Conservation (phyloP, 1,140 invertebrate genomes). For the Oryzaephilus surinamensis region DNA sequence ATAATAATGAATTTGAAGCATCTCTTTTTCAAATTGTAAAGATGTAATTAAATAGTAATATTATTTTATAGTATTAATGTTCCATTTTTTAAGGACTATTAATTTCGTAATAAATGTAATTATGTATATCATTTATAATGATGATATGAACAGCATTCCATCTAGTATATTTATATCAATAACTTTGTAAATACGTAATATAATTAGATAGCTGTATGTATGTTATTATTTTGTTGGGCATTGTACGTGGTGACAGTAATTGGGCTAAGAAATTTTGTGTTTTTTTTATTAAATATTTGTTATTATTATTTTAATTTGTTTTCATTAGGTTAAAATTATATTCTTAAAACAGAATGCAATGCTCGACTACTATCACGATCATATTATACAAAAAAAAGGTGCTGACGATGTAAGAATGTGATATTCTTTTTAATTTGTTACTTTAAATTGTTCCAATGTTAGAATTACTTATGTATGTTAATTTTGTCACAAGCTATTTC, state of each 20-base stretch:
- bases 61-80: no score
- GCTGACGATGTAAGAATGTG: slow-evolving; percentile 31
- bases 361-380: slow-evolving; percentile 20
- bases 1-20: no score
- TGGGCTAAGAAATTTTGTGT: slow-evolving; percentile 7
- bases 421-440: slow-evolving; percentile 32
- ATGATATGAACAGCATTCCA: slow-evolving; percentile 15
- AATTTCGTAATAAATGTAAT: no score
- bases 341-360: no score
- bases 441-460: slow-evolving; percentile 30
- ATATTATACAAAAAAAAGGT: slow-evolving; percentile 25
- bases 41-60: no score
- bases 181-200: slow-evolving; percentile 18
- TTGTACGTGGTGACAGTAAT: slow-evolving; percentile 24
- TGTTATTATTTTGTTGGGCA: slow-evolving; percentile 28
- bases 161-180: slow-evolving; percentile 16
- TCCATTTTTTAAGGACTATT: no score
- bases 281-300: no score
- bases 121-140: no score
- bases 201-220: slow-evolving; percentile 24
- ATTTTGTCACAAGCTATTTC: slow-evolving; percentile 29
- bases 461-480: slow-evolving; percentile 25
- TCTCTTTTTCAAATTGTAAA: no score
- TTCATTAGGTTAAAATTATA: no score
- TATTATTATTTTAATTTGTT: no score